Conservation (phyloP, 2,113 vertebrate genomes). For the Myodes glareolus region DNA sequence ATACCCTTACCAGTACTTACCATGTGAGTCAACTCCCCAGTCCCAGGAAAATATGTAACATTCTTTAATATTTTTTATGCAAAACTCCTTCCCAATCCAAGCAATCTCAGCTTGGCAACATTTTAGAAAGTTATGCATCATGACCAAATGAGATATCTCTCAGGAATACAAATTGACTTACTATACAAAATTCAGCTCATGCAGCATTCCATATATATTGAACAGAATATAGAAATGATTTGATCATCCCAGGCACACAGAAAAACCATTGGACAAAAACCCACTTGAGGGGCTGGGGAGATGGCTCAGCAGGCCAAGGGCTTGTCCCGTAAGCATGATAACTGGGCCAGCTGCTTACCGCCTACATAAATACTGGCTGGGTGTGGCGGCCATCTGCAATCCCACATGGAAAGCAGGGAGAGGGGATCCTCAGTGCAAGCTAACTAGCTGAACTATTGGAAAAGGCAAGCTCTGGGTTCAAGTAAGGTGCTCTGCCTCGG, state of each 20-base stretch:
- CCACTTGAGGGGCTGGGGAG: not conserved
- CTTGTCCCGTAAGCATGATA: not conserved
- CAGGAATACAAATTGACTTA: not conserved
- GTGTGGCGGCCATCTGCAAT: not conserved
- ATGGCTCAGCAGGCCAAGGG: not conserved
- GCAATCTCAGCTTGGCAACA: not conserved
- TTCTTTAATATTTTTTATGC: not conserved
- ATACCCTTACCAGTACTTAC: not conserved
- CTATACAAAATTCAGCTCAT: not conserved
- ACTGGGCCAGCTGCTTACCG: not conserved
- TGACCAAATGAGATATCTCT: not conserved
- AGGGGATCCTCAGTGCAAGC: not conserved
- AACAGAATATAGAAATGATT: not conserved
- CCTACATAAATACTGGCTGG: not conserved
- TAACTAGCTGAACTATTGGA: not conserved
- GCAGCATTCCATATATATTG: not conserved
- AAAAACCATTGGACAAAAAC: conserved; percentile 3
- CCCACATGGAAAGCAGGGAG: not conserved
- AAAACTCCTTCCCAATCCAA: not conserved
- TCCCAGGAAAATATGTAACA: not conserved
- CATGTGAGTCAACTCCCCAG: not conserved
- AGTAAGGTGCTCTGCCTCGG: not conserved
- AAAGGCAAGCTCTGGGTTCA: not conserved
- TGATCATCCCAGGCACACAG: not conserved
- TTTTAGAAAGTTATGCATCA: not conserved